Base-by-base conservation (phyloP, 1,140 invertebrate species). In the Lepidurus arcticus region DNA sequence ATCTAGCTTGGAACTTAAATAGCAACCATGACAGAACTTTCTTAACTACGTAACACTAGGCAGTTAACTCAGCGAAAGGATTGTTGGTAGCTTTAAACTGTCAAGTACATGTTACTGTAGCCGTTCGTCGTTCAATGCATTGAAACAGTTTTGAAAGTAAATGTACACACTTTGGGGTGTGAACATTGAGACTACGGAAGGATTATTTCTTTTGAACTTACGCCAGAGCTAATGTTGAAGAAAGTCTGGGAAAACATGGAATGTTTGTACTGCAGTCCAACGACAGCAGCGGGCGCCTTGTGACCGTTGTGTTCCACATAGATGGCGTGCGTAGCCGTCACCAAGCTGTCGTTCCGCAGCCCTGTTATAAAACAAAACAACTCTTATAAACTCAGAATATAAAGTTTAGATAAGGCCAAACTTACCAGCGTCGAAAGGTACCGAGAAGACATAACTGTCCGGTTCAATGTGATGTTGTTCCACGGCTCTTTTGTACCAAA, bases 401-500 rank as follows among this genome's bases (percentile, higher is more conserved):
- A 6, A 80, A 82, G 80, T 78, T 74, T 78, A 53, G 79, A 26
- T 34, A 11, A 44, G 11, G 42, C 78, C 47, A 80, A 26, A 81
- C 84, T 83, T 87, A 87, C 89, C 92, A 81, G 91, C 92, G 83
- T 93, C 90, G 82, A 93, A 95, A 5, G 95, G 94, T 9, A 97
- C 93, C 78, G 94, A 95, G 84, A 93, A 97, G 0, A 96, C 94
- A 84, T 96, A 97, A 82, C 93, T 94, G 80, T 95, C 93, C 0
- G 92, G 91, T 82, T 95, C 93, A 74, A 94, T 88, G 0, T 89
- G 85, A 81, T 95, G 92, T 82, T 96, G 94, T 84, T 97, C 95
- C 1, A 98, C 93, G 1, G 96, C 95, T 79, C 95, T 88, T 84
- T 93, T 92, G 84, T 97, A 98, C 93, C 95, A 98, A 5, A 93